phyloP scores from a whole-genome alignment of 2,113 vertebrate species.

The Dendropsophus ebraccatus region DNA sequence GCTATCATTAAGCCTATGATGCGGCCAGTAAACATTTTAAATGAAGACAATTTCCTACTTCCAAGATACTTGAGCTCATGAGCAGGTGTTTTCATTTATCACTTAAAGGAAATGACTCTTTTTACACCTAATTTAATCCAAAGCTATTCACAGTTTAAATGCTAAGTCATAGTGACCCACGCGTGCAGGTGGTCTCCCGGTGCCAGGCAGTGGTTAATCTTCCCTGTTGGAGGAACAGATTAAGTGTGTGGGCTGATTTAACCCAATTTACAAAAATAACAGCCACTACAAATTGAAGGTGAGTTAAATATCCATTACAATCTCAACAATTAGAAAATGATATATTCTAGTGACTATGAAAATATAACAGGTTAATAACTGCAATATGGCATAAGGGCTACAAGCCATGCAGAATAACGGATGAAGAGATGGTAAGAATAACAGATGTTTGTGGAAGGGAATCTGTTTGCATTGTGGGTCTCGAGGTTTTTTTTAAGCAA shows the following conservation, averaged over 20 bases:
- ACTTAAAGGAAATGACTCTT: conserved; percentile 98
- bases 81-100: conserved; percentile 90
- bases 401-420: background rate
- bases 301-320: conserved; percentile 61
- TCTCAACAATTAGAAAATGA: conserved; percentile 23
- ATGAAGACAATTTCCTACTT: conserved; percentile 51
- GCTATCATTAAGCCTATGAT: conserved; percentile 25
- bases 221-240: conserved; percentile 64
- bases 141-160: conserved; percentile 97
- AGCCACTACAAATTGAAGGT: conserved; percentile 67
- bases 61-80: conserved; percentile 70
- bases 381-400: background rate
- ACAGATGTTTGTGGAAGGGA: conserved; percentile 8
- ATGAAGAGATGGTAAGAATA: background rate
- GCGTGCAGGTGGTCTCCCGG: conserved; percentile 91
- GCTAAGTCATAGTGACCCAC: conserved; percentile 91
- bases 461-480: background rate
- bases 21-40: conserved; percentile 48
- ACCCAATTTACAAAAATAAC: conserved; percentile 71
- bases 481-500: conserved; percentile 46
- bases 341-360: conserved; percentile 26
- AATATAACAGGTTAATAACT: conserved; percentile 24
- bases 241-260: conserved; percentile 70
- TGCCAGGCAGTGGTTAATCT: conserved; percentile 80
- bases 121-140: conserved; percentile 99